These are phyloP conservation scores for Pimephales promelas DNA, from an alignment of 2,113 vertebrate species.

Conservation along the genomic window DNA sequence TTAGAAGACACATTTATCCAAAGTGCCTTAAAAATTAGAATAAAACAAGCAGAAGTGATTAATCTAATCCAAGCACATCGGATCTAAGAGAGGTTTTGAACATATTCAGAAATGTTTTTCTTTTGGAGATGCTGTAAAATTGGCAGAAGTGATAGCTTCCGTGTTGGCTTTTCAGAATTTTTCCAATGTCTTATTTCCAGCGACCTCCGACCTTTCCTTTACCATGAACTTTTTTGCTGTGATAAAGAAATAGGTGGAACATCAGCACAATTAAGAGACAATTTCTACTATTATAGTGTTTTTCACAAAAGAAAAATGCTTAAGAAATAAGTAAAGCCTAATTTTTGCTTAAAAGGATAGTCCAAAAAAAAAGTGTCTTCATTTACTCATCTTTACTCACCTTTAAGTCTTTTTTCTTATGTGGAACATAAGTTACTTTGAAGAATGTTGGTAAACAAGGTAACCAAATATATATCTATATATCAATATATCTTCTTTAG, in stretches of 20 bases:
- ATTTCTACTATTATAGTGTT: no score
- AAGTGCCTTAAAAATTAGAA: background rate
- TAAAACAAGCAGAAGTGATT: background rate
- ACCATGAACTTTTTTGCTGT: constrained; percentile 77
- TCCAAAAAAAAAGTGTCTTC: background rate
- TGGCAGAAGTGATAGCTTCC: background rate
- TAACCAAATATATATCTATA: no score
- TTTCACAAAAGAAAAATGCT: background rate
- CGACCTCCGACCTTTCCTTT: constrained; percentile 80
- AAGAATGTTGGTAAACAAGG: background rate
- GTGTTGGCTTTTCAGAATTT: background rate
- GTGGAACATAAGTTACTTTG: background rate
- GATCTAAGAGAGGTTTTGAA: background rate
- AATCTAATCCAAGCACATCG: background rate
- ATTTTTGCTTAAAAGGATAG: background rate
- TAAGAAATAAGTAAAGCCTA: background rate
- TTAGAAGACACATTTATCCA: background rate
- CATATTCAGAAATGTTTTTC: background rate
- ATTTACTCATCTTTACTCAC: background rate
- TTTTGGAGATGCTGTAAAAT: background rate
- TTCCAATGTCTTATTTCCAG: constrained; percentile 72
- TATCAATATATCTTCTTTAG: background rate
- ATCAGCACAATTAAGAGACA: background rate
- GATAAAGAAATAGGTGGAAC: constrained; percentile 6
- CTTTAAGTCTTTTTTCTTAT: background rate